Evolutionary conservation across 2,113 vertebrate genomes (phyloP).

Genomic region (Anarrhichthys ocellatus): DNA sequence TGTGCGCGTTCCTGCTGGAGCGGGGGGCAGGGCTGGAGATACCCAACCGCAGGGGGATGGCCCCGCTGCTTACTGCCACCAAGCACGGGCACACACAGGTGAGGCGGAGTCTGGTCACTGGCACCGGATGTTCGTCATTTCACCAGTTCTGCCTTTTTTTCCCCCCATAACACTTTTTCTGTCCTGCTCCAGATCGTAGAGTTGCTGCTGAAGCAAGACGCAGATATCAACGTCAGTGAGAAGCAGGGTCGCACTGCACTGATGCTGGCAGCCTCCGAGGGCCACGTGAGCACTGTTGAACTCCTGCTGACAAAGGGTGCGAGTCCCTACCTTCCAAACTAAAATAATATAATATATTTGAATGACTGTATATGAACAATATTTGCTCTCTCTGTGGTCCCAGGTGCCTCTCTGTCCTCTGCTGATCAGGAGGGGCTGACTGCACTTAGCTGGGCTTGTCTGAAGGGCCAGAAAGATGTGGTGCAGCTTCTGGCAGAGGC

Average conservation of each 20-base stretch:
- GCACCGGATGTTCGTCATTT: not conserved
- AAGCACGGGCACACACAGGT: conserved; percentile 97
- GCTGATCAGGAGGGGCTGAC: conserved; percentile 94
- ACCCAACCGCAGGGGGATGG: conserved; percentile 87
- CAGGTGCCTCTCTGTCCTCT: conserved; percentile 88
- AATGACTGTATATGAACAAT: not conserved
- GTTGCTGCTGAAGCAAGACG: conserved; percentile 87
- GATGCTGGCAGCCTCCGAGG: conserved; percentile 95
- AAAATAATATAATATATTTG: not conserved
- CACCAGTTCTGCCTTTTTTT: not conserved
- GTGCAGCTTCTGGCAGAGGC: conserved; percentile 91
- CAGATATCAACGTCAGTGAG: conserved; percentile 89
- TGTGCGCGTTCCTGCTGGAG: conserved; percentile 88
- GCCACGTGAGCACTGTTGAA: conserved; percentile 89
- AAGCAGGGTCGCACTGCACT: conserved; percentile 92
- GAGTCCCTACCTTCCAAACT: not conserved
- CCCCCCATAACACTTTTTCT: not conserved
- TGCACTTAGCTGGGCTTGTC: conserved; percentile 93
- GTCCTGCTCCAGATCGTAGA: conserved; percentile 85
- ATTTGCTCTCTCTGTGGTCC: conserved; percentile 26
- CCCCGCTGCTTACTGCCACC: conserved; percentile 88
- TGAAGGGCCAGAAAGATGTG: conserved; percentile 91
- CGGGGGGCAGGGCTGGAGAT: conserved; percentile 83
- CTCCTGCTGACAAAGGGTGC: conserved; percentile 93
- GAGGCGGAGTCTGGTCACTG: not conserved